Evolutionary conservation across 1,140 invertebrate species (phyloP).

Genomic region (Drosophila bifasciata): DNA sequence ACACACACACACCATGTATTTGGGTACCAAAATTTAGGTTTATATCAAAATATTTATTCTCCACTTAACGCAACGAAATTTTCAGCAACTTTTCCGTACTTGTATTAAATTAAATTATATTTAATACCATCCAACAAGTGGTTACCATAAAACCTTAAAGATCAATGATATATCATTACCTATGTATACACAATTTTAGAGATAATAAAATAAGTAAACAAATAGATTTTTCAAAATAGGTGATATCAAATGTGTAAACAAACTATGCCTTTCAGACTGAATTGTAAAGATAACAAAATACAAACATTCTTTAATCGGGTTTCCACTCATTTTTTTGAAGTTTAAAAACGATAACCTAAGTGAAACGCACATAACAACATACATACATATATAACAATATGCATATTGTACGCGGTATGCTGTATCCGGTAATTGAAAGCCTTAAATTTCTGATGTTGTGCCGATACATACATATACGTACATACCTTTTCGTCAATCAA

Average conservation of each 20-base stretch:
- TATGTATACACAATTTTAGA: constrained; percentile 63
- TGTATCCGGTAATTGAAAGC: constrained; percentile 15
- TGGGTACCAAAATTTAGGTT: constrained; percentile 79
- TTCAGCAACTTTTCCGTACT: constrained; percentile 72
- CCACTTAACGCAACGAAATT: constrained; percentile 81
- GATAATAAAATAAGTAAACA: constrained; percentile 54
- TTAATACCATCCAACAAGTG: constrained; percentile 55
- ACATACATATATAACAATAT: constrained; percentile 32
- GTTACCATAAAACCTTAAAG: constrained; percentile 60
- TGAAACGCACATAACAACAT: constrained; percentile 69
- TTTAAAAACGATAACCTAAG: constrained; percentile 64
- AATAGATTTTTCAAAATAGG: constrained; percentile 78
- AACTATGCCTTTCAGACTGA: constrained; percentile 82
- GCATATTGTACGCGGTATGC: constrained; percentile 30
- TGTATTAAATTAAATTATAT: constrained; percentile 56
- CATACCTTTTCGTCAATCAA: constrained; percentile 32
- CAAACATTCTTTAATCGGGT: constrained; percentile 75
- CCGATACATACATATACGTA: constrained; percentile 37
- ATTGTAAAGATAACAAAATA: constrained; percentile 80
- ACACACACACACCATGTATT: constrained; percentile 60
- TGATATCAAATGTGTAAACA: constrained; percentile 80
- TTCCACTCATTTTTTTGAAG: constrained; percentile 70
- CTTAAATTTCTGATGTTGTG: constrained; percentile 47
- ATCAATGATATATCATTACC: constrained; percentile 68
- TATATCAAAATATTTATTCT: constrained; percentile 76